Evolutionary conservation across 2,888 invertebrate species (phyloP), one percentile per base, ranked within the genome.

Genomic region (Anoncus sp.): DNA sequence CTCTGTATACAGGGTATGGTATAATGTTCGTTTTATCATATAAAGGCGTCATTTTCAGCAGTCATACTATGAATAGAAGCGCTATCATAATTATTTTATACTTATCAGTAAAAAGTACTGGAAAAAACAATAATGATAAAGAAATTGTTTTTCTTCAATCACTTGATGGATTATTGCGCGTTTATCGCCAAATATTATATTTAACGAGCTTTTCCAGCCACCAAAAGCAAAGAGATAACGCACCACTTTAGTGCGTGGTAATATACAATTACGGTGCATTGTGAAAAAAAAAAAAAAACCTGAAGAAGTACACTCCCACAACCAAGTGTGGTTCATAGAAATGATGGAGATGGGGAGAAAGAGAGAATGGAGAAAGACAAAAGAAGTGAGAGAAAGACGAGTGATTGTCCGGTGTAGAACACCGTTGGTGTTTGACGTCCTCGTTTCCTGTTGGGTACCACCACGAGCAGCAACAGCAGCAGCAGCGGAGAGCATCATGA

Each of bases 381-480:
- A 53, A 45, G 38, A 70, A 59, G 24, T 20, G 62, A 43, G 35
- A 47, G 18, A 10, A 43, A 60, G 24, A 66, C 22, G 75, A 72
- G 62, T 53, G 75, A 72, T 55, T 53, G 27, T 51, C 40, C 31
- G 55, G 24, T 49, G 55, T 51, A 43, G 16, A 62, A 67, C 59
- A 51, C 62, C 53, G 60, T 38, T 60, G 70, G 66, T 72, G 77
- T 81, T 81, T 80, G 80, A 75, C 77, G 75, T 73, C 49, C 62
- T 66, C 77, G 67, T 80, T 81, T 81, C 72, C 75, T 62, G 75
- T 73, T 49, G 72, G 73, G 45, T 49, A 75, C 62, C 75, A 57
- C 63, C 47, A 57, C 55, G 72, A 10, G 57, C 51, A 59, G 35
- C 62, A 45, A 16, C 47, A 51, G 31, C 20, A 47, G 59, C 59